Evolutionary conservation across 2,797 vertebrate species (phyloP).

Genomic region (Agapornis canus): DNA sequence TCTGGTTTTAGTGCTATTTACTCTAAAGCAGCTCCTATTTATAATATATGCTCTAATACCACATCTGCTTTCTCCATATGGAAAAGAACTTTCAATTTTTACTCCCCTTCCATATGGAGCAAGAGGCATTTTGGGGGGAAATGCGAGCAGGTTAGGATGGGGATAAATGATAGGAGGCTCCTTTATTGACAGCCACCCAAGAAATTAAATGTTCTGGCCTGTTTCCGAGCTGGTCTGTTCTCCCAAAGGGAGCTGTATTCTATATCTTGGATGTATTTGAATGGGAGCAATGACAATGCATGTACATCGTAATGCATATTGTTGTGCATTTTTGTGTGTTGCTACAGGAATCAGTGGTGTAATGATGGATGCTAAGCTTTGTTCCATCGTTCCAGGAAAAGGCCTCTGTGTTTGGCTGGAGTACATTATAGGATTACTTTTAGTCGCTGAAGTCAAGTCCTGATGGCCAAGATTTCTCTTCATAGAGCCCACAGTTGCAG

Average conservation of each 20-base stretch:
- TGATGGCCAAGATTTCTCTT: background rate
- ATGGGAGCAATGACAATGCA: background rate
- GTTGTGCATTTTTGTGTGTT: background rate
- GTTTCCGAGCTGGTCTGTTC: background rate
- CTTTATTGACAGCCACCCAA: background rate
- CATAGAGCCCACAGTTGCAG: background rate
- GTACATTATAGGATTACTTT: background rate
- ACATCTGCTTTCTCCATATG: background rate
- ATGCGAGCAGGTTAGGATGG: background rate
- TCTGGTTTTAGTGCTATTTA: background rate
- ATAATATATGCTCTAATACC: background rate
- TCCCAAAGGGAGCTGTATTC: background rate
- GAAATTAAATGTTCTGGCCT: background rate
- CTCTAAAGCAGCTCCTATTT: background rate
- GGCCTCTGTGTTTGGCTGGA: background rate
- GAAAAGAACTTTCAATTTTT: background rate
- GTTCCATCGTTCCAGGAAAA: background rate
- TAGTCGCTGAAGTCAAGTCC: background rate
- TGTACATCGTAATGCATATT: background rate
- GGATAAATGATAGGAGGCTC: background rate
- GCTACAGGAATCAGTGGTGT: slow-evolving; percentile 28
- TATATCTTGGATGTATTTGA: background rate
- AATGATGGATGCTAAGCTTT: slow-evolving; percentile 12
- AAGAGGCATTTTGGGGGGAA: background rate
- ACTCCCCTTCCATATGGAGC: background rate